A percentile compares a stretch with the other conserved stretches of the same genome.
Evolutionary conservation across 2,888 invertebrate species (phyloP).

Genomic region (Orthosia cruda): DNA sequence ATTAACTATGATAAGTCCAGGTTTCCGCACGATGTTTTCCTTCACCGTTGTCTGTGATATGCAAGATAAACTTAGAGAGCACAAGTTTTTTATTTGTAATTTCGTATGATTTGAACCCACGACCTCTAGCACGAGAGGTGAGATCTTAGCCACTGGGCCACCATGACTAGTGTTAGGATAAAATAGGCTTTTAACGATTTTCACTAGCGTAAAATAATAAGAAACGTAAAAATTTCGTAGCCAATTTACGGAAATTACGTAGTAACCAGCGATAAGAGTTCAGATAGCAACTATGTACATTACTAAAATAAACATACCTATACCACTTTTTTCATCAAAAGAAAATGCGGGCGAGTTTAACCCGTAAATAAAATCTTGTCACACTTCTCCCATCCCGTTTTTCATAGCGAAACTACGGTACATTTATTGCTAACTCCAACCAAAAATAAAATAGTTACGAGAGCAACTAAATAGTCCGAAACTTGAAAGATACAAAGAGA

Average conservation of each 20-base stretch:
- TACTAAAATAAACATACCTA: conserved; percentile 2
- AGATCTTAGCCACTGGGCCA: too few relatives aligned
- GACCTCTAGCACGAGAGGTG: too few relatives aligned
- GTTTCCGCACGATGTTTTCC: too few relatives aligned
- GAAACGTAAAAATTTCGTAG: not conserved
- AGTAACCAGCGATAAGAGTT: conserved; percentile 5
- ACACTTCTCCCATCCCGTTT: conserved; percentile 31
- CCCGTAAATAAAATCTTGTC: conserved; percentile 47
- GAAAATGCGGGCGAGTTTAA: conserved; percentile 19
- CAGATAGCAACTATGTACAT: not conserved
- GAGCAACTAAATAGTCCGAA: conserved; percentile 65
- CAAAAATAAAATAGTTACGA: conserved; percentile 65
- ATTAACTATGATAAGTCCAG: too few relatives aligned
- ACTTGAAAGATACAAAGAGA: conserved; percentile 62
- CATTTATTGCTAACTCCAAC: conserved; percentile 55
- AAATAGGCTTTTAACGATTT: not conserved
- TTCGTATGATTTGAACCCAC: too few relatives aligned
- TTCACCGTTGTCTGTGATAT: too few relatives aligned
- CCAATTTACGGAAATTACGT: not conserved
- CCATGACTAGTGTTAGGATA: not conserved
- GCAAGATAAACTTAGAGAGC: too few relatives aligned
- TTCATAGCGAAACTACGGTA: conserved; percentile 41
- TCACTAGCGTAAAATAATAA: not conserved
- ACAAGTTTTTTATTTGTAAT: too few relatives aligned
- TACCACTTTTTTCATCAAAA: not conserved